These are phyloP conservation scores for Brachyrhaphis roseni DNA, from an alignment of 2,797 vertebrate genomes.

Conservation along the genomic window DNA sequence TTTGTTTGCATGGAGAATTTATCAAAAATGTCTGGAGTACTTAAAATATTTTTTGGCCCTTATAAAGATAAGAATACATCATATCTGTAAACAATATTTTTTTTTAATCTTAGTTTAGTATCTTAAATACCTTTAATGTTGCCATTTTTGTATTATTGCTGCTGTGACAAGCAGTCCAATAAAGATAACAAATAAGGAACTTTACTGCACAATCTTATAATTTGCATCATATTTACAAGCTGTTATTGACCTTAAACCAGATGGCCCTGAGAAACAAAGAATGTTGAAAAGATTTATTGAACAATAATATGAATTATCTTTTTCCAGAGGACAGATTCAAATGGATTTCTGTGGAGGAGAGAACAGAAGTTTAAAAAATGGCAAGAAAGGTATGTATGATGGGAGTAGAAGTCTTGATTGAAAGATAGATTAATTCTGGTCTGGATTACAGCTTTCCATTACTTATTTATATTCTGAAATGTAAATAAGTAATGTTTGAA, in stretches of 20 bases:
- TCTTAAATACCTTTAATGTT: background rate
- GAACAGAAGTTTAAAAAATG: background rate
- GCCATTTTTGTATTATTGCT: background rate
- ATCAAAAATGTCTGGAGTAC: background rate
- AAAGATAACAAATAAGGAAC: conserved; percentile 4
- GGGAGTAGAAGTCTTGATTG: background rate
- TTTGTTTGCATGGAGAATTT: background rate
- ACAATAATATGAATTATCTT: background rate
- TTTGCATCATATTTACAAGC: background rate
- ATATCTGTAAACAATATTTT: background rate
- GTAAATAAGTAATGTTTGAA: no score
- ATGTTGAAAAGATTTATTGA: background rate
- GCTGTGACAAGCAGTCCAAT: background rate
- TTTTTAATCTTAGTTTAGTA: background rate
- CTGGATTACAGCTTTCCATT: background rate
- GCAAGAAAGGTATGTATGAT: background rate
- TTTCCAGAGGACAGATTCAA: background rate
- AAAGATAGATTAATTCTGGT: no score
- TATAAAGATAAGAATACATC: background rate
- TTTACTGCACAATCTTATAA: background rate
- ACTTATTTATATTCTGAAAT: background rate
- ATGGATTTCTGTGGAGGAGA: background rate
- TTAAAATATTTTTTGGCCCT: background rate
- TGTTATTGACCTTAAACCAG: background rate
- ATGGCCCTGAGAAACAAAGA: background rate